Base-by-base conservation (phyloP, 2,888 invertebrate genomes). In the Schizotus pectinicornis region DNA sequence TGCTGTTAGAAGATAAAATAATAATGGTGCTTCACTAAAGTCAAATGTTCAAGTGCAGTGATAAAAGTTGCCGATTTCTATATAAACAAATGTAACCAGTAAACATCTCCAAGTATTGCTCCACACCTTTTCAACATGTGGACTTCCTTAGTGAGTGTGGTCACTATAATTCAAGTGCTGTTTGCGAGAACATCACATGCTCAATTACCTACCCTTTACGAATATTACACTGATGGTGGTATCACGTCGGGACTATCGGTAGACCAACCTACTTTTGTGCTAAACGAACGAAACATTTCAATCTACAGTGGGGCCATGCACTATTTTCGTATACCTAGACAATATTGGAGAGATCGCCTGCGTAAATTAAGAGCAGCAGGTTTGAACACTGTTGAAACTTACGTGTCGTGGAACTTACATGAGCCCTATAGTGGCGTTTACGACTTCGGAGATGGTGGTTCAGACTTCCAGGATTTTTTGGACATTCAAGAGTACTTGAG, bases 351-450 rank as follows among this genome's bases (percentile, higher is more conserved):
- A 42, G 89, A 92, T 59, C 85, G 93, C 52, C 79, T 95, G 59
- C 81, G 84, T 49, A 91, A 92, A 74, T 80, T 92, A 68, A 84
- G 89, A 71, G 90, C 91, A 1, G 92, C 91, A 32, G 97, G 97
- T 1, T 83, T 96, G 6, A 95, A 96, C 79, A 86, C 93, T 1
- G 87, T 96, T 0, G 88, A 93, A 62, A 94, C 93, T 8, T 78
- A 96, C 75, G 88, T 96, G 0, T 92, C 94, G 74, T 90, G 97
- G 97, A 94, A 92, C 64, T 82, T 87, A 50, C 97, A 97, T 76
- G 93, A 97, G 79, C 90, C 91, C 0, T 83, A 86, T 60, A 86
- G 88, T 51, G 85, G 86, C 0, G 77, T 81, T 35, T 91, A 86
- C 70, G 82, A 84, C 48, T 88, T 86, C 82, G 77, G 86, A 75